Evolutionary conservation across 2,888 invertebrate species (phyloP).

Genomic region (Germaria angustata): DNA sequence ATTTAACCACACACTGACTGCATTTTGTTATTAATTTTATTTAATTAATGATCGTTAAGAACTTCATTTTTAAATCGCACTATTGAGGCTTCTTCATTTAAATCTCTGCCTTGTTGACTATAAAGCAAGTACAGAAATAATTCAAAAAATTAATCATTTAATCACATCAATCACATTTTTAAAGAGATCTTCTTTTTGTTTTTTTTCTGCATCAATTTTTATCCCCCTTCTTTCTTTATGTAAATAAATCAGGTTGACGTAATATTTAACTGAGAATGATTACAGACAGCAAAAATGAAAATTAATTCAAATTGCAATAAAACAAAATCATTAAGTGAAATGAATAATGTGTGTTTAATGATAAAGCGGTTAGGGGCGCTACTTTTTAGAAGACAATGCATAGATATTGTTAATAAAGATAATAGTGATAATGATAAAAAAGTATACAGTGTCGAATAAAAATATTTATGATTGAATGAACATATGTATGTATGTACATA

Average conservation of each 20-base stretch:
- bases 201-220: neutral
- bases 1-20: neutral
- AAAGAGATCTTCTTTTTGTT: neutral
- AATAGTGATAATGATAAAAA: neutral
- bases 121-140: conserved; percentile 23
- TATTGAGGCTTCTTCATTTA: conserved; percentile 6
- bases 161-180: conserved; percentile 24
- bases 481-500: too few species aligned
- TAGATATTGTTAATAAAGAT: neutral
- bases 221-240: conserved; percentile 17
- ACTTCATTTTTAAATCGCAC: conserved; percentile 16
- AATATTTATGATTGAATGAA: neutral
- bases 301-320: neutral
- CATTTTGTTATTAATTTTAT: neutral
- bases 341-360: neutral
- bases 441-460: neutral
- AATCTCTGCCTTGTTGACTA: neutral
- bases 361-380: neutral
- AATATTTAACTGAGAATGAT: neutral
- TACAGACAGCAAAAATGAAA: too few species aligned
- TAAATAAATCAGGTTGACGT: conserved; percentile 38
- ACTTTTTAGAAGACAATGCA: neutral
- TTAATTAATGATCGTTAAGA: neutral
- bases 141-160: conserved; percentile 25
- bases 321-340: neutral